phyloP scores from a whole-genome alignment of 2,888 invertebrate genomes.

The Melieria omissa region DNA sequence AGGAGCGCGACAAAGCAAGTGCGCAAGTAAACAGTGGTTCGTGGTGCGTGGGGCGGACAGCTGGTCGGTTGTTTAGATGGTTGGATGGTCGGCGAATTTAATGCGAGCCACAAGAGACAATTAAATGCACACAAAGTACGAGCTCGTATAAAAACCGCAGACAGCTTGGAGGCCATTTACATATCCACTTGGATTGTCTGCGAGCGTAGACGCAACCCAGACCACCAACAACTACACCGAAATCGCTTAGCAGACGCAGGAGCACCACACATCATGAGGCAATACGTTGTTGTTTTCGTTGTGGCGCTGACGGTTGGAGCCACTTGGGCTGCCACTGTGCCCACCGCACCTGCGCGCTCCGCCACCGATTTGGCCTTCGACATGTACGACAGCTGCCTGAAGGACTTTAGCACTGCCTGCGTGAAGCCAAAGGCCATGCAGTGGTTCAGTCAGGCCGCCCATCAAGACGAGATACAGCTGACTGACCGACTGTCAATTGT shows the following conservation, averaged over 20 bases:
- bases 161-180: constrained; percentile 58
- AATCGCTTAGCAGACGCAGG: constrained; percentile 6
- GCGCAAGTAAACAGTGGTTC: constrained; percentile 12
- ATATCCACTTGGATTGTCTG: constrained; percentile 63
- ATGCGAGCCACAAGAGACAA: constrained; percentile 39
- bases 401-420: constrained; percentile 77
- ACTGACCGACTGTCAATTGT: constrained; percentile 81
- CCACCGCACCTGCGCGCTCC: constrained; percentile 58
- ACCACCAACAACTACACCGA: constrained; percentile 22
- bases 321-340: constrained; percentile 69
- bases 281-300: constrained; percentile 51
- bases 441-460: constrained; percentile 77
- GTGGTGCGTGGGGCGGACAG: too few species aligned
- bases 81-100: constrained; percentile 32
- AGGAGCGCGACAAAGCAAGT: constrained; percentile 24
- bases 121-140: constrained; percentile 58
- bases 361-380: constrained; percentile 74
- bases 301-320: constrained; percentile 50
- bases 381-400: constrained; percentile 76
- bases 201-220: constrained; percentile 51
- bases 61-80: too few species aligned
- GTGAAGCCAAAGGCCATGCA: constrained; percentile 81
- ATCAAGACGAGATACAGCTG: constrained; percentile 77
- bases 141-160: constrained; percentile 65
- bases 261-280: constrained; percentile 50